Evolutionary conservation across 2,797 vertebrate species (phyloP).

Genomic region (Schizopygopsis malacanthus): DNA sequence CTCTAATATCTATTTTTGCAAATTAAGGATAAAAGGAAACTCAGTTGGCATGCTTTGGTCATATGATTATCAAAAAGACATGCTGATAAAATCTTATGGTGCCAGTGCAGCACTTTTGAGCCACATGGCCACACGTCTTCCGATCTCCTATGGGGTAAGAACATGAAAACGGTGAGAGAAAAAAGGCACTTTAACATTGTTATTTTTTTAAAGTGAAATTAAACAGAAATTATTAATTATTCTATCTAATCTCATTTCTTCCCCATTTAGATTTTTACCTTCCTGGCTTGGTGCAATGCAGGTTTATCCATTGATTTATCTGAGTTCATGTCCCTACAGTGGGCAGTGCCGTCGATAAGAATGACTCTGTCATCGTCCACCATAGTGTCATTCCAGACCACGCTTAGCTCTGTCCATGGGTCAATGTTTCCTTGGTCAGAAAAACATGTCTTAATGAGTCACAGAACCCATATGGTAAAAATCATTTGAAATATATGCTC

Average conservation of each 20-base stretch:
- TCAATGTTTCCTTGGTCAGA: conserved; percentile 79
- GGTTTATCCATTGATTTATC: conserved; percentile 67
- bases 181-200: background rate
- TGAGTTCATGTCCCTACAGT: conserved; percentile 84
- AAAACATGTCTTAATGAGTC: background rate
- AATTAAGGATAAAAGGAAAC: conserved; percentile 3
- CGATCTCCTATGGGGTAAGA: conserved; percentile 70
- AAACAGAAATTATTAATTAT: too few species aligned
- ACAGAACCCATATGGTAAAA: background rate
- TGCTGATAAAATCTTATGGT: conserved; percentile 48
- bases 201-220: too few species aligned
- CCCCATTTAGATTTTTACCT: conserved; percentile 69
- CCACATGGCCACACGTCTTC: conserved; percentile 70
- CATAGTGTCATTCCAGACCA: conserved; percentile 68
- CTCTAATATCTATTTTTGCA: background rate
- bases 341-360: conserved; percentile 80
- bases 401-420: conserved; percentile 85
- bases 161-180: conserved; percentile 13
- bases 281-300: conserved; percentile 78
- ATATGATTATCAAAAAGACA: conserved; percentile 7
- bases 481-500: too few species aligned
- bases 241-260: conserved; percentile 15
- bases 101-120: conserved; percentile 67
- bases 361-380: conserved; percentile 68
- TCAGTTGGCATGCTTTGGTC: background rate